Evolutionary conservation across 2,797 vertebrate species (phyloP).

Genomic region (Muscicapa comitata): DNA sequence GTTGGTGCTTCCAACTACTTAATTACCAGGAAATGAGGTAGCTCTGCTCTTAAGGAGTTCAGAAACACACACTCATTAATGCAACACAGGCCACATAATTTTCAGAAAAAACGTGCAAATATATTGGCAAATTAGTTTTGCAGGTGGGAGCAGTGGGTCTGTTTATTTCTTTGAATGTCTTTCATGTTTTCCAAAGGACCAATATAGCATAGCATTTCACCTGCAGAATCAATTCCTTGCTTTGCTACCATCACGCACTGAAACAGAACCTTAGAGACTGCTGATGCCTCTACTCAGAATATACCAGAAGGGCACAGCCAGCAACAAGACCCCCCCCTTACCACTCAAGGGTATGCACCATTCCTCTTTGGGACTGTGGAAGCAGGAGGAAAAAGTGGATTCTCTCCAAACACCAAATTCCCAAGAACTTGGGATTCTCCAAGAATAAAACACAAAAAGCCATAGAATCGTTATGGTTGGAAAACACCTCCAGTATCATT

Average conservation of each 20-base stretch:
- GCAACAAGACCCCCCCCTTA: not conserved
- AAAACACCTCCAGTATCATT: not conserved
- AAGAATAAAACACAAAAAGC: not conserved
- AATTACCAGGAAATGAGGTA: slow-evolving; percentile 32
- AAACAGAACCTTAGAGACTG: not conserved
- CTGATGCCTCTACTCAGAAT: not conserved
- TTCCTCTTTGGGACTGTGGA: not conserved
- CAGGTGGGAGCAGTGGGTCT: not conserved
- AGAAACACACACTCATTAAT: not conserved
- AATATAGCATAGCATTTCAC: not conserved
- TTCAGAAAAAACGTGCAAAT: not conserved
- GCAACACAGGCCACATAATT: not conserved
- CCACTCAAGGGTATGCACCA: not conserved
- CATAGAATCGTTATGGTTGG: not conserved
- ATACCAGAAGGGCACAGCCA: not conserved
- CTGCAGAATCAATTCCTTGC: not conserved
- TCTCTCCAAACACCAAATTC: not conserved
- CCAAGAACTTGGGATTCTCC: not conserved
- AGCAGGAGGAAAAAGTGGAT: not conserved
- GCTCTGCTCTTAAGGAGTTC: not conserved
- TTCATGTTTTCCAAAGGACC: not conserved
- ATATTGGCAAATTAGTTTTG: not conserved
- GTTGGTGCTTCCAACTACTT: not conserved
- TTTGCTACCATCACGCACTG: not conserved
- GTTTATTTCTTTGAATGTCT: not conserved